phyloP scores from a whole-genome alignment of 2,888 invertebrate genomes.

The Galeopsomyia nigrocyanea region DNA sequence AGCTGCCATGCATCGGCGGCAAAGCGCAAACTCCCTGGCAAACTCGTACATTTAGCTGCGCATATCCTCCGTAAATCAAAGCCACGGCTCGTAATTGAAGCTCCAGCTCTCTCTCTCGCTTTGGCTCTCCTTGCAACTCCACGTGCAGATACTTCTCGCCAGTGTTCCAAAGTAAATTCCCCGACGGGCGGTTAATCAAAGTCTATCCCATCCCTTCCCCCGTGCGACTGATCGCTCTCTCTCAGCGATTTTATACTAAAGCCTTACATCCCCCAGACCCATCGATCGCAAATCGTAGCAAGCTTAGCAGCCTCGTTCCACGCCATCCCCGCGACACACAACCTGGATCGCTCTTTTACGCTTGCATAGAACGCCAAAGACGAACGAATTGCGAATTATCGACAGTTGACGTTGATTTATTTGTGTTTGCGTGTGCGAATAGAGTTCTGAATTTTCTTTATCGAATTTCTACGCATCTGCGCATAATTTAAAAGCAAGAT shows the following conservation, averaged over 20 bases:
- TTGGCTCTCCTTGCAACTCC: neutral
- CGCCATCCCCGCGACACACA: too few species aligned
- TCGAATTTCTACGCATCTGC: too few species aligned
- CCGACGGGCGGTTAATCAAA: constrained; percentile 33
- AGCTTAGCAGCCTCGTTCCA: neutral
- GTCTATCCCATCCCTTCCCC: neutral
- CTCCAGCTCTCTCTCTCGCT: neutral
- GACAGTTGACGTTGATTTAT: too few species aligned
- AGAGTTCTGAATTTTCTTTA: neutral
- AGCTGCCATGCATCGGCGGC: too few species aligned
- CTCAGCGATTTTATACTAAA: constrained; percentile 29
- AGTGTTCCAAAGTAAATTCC: constrained; percentile 18
- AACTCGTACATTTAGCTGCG: too few species aligned
- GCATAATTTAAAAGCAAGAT: too few species aligned
- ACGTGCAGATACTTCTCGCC: neutral
- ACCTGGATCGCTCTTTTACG: too few species aligned
- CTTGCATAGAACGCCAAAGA: neutral
- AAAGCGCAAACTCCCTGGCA: too few species aligned
- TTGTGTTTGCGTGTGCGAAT: neutral
- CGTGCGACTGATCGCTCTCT: constrained; percentile 25
- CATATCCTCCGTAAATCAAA: constrained; percentile 13
- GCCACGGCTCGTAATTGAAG: constrained; percentile 2
- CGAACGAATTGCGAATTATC: too few species aligned
- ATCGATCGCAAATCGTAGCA: constrained; percentile 25
- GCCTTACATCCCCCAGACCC: neutral